Conservation (phyloP, 2,888 invertebrate species). For the Pomacea canaliculata region DNA sequence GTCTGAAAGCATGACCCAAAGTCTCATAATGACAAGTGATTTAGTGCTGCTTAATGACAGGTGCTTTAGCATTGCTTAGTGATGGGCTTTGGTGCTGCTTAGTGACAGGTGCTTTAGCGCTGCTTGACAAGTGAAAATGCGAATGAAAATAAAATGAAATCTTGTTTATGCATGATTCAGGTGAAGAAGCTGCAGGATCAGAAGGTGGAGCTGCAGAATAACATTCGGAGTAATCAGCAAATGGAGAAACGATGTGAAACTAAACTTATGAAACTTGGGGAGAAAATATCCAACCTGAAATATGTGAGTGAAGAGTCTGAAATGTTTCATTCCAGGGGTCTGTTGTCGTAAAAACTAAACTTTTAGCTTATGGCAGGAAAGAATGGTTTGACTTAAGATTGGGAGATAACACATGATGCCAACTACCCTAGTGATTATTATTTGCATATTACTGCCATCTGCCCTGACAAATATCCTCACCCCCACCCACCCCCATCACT, state of each 20-base stretch:
- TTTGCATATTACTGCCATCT: too few relatives aligned
- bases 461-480: too few relatives aligned
- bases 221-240: slow-evolving; percentile 44
- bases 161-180: background rate
- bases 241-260: slow-evolving; percentile 53
- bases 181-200: slow-evolving; percentile 31
- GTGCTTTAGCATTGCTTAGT: too few relatives aligned
- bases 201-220: slow-evolving; percentile 34
- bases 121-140: too few relatives aligned
- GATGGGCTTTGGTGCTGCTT: too few relatives aligned
- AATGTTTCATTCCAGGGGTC: background rate
- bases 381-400: background rate
- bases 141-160: too few relatives aligned
- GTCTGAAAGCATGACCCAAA: too few relatives aligned
- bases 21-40: too few relatives aligned
- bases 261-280: slow-evolving; percentile 54
- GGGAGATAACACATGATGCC: background rate
- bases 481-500: too few relatives aligned
- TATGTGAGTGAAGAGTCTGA: slow-evolving; percentile 37
- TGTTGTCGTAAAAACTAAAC: background rate
- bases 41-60: too few relatives aligned
- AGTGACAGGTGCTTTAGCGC: too few relatives aligned
- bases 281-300: slow-evolving; percentile 40
- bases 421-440: too few relatives aligned
- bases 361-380: background rate